Evolutionary conservation across 2,888 invertebrate species (phyloP), one percentile per base, ranked within the genome.

Genomic region (Cepaea hortensis): DNA sequence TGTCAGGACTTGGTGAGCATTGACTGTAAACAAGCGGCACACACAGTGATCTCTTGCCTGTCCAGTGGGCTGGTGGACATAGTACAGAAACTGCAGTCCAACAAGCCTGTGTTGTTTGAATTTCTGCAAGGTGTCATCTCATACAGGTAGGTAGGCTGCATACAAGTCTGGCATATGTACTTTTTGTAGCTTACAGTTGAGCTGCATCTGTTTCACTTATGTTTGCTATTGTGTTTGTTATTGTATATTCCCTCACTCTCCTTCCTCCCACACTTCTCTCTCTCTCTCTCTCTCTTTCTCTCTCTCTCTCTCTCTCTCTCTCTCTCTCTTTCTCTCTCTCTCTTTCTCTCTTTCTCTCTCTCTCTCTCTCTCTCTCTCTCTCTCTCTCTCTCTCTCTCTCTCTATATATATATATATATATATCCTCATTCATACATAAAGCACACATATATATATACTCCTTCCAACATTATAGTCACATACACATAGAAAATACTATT

Each of bases 1-100:
- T 61, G 9, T 13, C 93, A 95, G 94, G 94, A 95, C 87, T 93
- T 97, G 85, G 94, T 96, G 68, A 94, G 94, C 65, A 96, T 96
- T 81, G 96, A 96, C 94, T 95, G 95, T 88, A 95, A 95, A 89
- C 95, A 96, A 92, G 95, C 96, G n/a, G 96, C 96, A 0, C 96
- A 96, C 91, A 95, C 96, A 84, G 95, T 96, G 70, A 95, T 96
- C 46, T 95, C 96, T 88, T 95, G 96, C 92, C 96, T 96, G 92
- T 94, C 95, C 15, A 86, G 88, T 70, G 91, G 90, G 81, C 90
- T 94, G 61, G 86, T 87, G 20, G 91, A 92, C 18, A 91, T 93
- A 13, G 91, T 93, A 2, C 89, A 90, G 61, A 90, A 90, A 55
- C 90, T 94, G 15, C 86, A 88, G 23, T 85, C 88, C 20, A 90